These are phyloP conservation scores for Agonopterix heracliana DNA, from an alignment of 2,888 invertebrate species.

Conservation along the genomic window DNA sequence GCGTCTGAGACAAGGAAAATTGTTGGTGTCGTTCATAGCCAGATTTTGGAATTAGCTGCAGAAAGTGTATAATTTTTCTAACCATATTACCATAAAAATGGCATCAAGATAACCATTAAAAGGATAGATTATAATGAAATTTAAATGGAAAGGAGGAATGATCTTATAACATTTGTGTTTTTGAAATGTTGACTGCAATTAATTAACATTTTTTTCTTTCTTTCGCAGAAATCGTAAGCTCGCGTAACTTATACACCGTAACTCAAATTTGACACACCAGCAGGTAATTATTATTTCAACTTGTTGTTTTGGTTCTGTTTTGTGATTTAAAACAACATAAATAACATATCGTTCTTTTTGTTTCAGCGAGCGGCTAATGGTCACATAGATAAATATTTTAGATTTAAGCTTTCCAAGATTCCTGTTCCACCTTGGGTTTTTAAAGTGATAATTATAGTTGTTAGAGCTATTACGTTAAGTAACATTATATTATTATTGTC, in stretches of 20 bases:
- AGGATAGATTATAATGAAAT: too few species aligned
- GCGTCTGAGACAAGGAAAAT: too few species aligned
- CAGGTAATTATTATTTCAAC: constrained; percentile 42
- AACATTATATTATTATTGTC: constrained; percentile 48
- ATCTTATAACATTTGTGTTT: too few species aligned
- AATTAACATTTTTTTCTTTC: background rate
- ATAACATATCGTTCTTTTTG: constrained; percentile 22
- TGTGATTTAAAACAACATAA: background rate
- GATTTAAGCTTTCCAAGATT: constrained; percentile 69
- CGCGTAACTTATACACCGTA: constrained; percentile 33
- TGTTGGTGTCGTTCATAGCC: too few species aligned
- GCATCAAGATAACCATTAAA: too few species aligned
- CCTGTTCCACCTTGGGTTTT: constrained; percentile 70
- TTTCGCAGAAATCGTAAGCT: constrained; percentile 68
- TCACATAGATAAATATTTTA: constrained; percentile 68
- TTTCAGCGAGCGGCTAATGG: constrained; percentile 60
- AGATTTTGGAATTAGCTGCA: too few species aligned
- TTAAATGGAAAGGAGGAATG: too few species aligned
- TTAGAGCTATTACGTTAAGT: constrained; percentile 66
- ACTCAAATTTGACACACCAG: constrained; percentile 38
- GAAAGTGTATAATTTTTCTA: too few species aligned
- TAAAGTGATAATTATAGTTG: constrained; percentile 70
- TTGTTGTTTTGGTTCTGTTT: constrained; percentile 22
- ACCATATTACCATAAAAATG: too few species aligned
- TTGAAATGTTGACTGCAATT: too few species aligned